These are phyloP conservation scores for Lepidurus couesii DNA, from an alignment of 1,140 invertebrate species.

Conservation along the genomic window DNA sequence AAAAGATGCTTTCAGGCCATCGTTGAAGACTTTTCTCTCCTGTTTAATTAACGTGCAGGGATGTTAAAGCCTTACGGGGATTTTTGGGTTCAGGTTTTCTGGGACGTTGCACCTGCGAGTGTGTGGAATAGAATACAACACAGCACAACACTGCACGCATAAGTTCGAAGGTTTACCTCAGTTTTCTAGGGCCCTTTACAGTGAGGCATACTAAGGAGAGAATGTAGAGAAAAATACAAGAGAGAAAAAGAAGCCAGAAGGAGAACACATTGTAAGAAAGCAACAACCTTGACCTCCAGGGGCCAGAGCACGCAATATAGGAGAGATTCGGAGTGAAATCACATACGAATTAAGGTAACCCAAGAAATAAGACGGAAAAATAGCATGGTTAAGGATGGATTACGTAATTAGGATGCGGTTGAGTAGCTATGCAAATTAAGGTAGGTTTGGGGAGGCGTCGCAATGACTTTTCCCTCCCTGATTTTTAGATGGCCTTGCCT, in stretches of 20 bases:
- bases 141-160: neutral
- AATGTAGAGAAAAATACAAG: neutral
- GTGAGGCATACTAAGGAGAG: neutral
- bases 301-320: neutral
- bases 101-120: slow-evolving; percentile 1
- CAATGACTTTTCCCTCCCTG: no score
- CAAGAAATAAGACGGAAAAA: neutral
- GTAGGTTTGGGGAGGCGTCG: no score
- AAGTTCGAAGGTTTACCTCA: neutral
- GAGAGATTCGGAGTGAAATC: neutral
- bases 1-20: no score
- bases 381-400: neutral
- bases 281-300: slow-evolving; percentile 14
- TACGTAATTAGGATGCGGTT: neutral
- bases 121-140: neutral
- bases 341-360: neutral
- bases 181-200: neutral
- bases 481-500: no score
- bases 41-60: slow-evolving; percentile 2
- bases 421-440: neutral
- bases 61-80: neutral
- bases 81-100: neutral
- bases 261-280: neutral
- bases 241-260: neutral
- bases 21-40: neutral